Percentiles rank a stretch among this genome's conserved stretches.
These are phyloP conservation scores for Zophobas atratus DNA, from an alignment of 1,140 invertebrate genomes.

Conservation along the genomic window DNA sequence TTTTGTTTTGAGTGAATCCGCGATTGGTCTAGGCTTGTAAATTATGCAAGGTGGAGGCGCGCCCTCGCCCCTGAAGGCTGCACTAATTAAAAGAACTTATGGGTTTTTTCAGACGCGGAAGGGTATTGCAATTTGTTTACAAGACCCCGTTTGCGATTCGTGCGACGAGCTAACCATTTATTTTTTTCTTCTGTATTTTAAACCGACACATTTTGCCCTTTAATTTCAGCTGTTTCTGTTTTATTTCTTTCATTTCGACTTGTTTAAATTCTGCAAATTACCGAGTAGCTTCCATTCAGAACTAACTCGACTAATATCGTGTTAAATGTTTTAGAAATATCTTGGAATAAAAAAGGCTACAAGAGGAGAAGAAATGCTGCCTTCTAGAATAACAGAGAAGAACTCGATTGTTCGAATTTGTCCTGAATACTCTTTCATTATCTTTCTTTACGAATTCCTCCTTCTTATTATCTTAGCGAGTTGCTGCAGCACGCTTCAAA, in stretches of 20 bases:
- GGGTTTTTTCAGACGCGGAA: constrained; percentile 55
- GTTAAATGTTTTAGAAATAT: constrained; percentile 58
- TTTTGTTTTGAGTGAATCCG: constrained; percentile 46
- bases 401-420: constrained; percentile 54
- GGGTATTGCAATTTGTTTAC: constrained; percentile 59
- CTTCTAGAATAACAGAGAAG: constrained; percentile 53
- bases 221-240: constrained; percentile 53
- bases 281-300: constrained; percentile 51
- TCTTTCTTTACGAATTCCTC: constrained; percentile 51
- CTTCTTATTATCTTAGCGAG: constrained; percentile 50
- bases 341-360: constrained; percentile 48
- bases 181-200: constrained; percentile 52
- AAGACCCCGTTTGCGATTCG: constrained; percentile 50
- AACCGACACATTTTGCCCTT: constrained; percentile 50
- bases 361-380: constrained; percentile 49
- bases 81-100: constrained; percentile 62
- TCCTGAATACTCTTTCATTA: constrained; percentile 56
- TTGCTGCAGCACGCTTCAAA: constrained; percentile 41
- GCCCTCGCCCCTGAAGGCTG: constrained; percentile 42
- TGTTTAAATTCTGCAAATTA: constrained; percentile 54
- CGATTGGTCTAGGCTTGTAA: constrained; percentile 56
- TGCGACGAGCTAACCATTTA: constrained; percentile 48
- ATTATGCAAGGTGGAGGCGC: constrained; percentile 48
- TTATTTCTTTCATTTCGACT: constrained; percentile 53
- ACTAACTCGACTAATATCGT: constrained; percentile 51